Evolutionary conservation across 2,888 invertebrate species (phyloP), one percentile per base, ranked within the genome.

Genomic region (Nebria brevicollis): DNA sequence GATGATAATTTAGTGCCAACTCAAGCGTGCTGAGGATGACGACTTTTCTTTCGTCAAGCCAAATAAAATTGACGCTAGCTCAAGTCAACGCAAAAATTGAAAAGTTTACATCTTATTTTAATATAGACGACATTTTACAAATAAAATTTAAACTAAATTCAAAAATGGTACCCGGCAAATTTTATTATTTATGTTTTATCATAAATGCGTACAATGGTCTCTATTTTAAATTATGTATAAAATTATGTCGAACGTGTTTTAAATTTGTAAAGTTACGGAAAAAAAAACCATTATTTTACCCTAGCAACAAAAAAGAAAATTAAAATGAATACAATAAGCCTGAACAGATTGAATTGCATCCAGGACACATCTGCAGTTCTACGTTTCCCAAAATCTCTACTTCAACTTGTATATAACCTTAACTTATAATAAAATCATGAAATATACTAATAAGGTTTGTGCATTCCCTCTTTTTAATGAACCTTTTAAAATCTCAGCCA

Each of bases 1-100:
- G 72, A 77, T 77, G 77, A 77, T 77, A 77, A 77, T 77, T 77
- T 77, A 77, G 64, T 77, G 72, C 72, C 77, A 72, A 65, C 25
- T 77, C 72, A 72, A 77, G 77, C 72, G 77, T 41, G 66, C 41
- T 54, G 11, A 34, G 34, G 34, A 34, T 54, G 54, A 54, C 54
- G 54, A 54, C 54, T 54, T 54, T 54, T 54, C 54, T 13, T 54
- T 8, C 54, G 11, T 13, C 54, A 54, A 54, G 34, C 4, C 54
- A 54, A 13, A 54, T 34, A 34, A 34, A 34, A 34, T 34, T 34
- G 34, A 34, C 34, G 34, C 34, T 34, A 34, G 34, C 34, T 34
- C 34, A 34, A 34, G 34, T 34, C 34, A 34, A 34, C 5, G 34
- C 5, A 4, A 34, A 34, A 34, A 34, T 34, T 5, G 34, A 34